Base-by-base conservation (phyloP, 2,888 invertebrate genomes). In the Mongoloraphidia duomilia region DNA sequence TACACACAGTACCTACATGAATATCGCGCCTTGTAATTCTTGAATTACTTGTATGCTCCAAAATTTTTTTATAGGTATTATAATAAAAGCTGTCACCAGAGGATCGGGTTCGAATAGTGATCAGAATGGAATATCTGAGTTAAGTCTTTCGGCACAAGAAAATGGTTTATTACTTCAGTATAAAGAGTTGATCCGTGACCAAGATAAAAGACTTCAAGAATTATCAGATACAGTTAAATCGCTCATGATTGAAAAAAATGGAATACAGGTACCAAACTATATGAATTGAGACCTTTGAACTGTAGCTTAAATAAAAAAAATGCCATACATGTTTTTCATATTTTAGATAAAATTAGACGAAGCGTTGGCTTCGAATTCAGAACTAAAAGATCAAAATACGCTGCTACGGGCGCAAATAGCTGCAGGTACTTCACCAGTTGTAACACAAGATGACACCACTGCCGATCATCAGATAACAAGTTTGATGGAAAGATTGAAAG, bases 121-220 rank as follows among this genome's bases (percentile, higher is more conserved):
- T 63, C 59, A 74, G 56, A 61, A 70, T 64, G 61, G 75, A 56
- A 63, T 75, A 41, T 72, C 74, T 1, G 76, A 76, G 55, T 56
- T 67, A 36, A 65, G 66, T 57, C 57, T 72, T 51, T 69, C 68
- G 17, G 69, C 69, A 35, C 74, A 73, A 52, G 69, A 70, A 47
- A 73, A 71, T 26, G 65, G 72, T 1, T 57, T 69, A 14, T 64
- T 90, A 39, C 68, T 77, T 33, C 90, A 92, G 65, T 94, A 93
- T 68, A 93, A 93, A 71, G 80, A 83, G 52, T 74, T 96, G 47
- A 96, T 96, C 57, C 76, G 92, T 52, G 89, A 92, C 58, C 94
- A 96, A 67, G 92, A 92, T 66, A 74, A 71, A 36, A 74, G 82
- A 54, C 68, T 82, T 53, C 75, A 78, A 58, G 75, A 76, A 47